phyloP scores from a whole-genome alignment of 1,140 invertebrate genomes.

The Saccostrea echinata region DNA sequence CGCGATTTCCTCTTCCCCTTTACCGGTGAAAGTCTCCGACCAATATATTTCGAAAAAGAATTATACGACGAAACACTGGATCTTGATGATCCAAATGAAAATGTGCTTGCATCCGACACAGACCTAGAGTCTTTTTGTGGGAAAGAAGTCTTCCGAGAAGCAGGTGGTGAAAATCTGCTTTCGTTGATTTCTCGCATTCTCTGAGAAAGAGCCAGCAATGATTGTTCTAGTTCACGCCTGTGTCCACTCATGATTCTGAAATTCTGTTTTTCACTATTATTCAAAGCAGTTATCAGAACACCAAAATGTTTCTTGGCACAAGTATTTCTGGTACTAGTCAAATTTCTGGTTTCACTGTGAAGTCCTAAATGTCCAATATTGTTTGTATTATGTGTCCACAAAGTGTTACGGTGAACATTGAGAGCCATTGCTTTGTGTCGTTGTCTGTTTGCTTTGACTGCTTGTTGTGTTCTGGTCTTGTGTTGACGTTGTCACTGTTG shows the following conservation, averaged over 20 bases:
- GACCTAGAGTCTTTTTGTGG: background rate
- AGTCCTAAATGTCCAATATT: slow-evolving; percentile 19
- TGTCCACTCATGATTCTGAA: slow-evolving; percentile 17
- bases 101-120: background rate
- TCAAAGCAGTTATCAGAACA: slow-evolving; percentile 7
- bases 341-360: slow-evolving; percentile 19
- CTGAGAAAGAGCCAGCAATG: background rate
- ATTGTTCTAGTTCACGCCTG: background rate
- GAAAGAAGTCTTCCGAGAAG: background rate
- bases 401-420: background rate
- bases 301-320: slow-evolving; percentile 19
- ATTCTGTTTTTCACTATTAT: slow-evolving; percentile 20
- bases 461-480: background rate
- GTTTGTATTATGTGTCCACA: slow-evolving; percentile 22
- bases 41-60: slow-evolving; percentile 23
- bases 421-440: background rate
- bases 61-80: background rate
- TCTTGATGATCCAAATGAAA: slow-evolving; percentile 1
- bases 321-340: background rate
- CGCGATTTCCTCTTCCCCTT: slow-evolving; percentile 8
- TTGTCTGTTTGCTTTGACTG: background rate
- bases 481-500: slow-evolving; percentile 32
- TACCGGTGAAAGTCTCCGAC: background rate
- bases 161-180: background rate
- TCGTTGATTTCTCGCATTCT: slow-evolving; percentile 27